Base-by-base conservation (phyloP, 2,888 invertebrate species). In the Trichogramma evanescens region DNA sequence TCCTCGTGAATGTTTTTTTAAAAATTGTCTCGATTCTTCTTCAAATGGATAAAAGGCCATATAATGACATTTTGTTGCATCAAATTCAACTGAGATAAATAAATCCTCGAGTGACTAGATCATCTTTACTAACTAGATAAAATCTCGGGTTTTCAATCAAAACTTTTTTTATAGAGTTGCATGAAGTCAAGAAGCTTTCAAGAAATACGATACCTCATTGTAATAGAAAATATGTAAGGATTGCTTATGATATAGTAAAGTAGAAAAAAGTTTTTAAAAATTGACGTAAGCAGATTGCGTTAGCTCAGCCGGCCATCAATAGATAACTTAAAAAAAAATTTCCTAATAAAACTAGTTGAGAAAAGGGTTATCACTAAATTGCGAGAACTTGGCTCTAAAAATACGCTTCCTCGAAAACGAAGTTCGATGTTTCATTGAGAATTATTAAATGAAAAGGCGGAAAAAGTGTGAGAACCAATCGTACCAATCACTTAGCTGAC, bases 381-480 rank as follows among this genome's bases (percentile, higher is more conserved):
- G 26, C 26, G 26, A 26, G 26, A 26, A 26, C 26, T 26, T 26
- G 26, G 26, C 26, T 26, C 26, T 26, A 58, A 50, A 49, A 41
- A 51, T 51, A 45, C 53, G 54, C 56, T 63, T 54, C n/a, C 26
- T 38, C 38, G 56, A 62, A 63, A 61, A 61, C 45, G 52, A 63
- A 54, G 61, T 63, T 63, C 58, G 58, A 63, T 61, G 58, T 56
- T 56, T 57, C 45, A 63, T 59, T 57, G 59, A 57, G 50, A 56
- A 42, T 45, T 41, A 9, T 48, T 2, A 44, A 40, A 45, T 50
- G 45, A 45, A 42, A 13, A 5, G 43, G 43, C 13, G 44, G 41
- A 42, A 42, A 54, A 4, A 56, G 52, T 53, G 43, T 43, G 44
- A 53, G 7, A 53, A 42, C 41, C 38, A 53, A 41, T 26, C 44